These are phyloP conservation scores for Psittacula derbiana DNA, from an alignment of 2,797 vertebrate species.

Conservation along the genomic window DNA sequence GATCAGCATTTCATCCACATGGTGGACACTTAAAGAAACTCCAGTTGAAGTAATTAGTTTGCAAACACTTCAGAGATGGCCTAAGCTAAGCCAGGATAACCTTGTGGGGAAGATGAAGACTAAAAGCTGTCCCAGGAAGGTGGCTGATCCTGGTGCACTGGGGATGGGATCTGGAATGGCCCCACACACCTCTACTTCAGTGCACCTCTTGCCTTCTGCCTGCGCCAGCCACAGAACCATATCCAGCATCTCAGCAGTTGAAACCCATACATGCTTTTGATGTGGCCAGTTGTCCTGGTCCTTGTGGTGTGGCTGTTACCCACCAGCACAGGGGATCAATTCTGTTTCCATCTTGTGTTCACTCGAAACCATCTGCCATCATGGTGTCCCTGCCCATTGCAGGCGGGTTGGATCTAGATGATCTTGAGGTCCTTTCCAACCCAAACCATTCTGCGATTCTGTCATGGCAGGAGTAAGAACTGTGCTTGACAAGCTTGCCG, in stretches of 20 bases:
- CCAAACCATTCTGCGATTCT: background rate
- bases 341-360: background rate
- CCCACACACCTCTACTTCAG: accelerated
- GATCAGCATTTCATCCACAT: accelerated
- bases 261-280: background rate
- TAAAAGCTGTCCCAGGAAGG: background rate
- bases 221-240: background rate
- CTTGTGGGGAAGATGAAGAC: background rate
- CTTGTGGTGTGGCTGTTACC: accelerated
- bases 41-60: background rate
- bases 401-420: background rate
- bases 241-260: accelerated
- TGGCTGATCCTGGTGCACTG: accelerated
- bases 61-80: background rate
- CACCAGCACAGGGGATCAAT: accelerated
- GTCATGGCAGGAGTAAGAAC: background rate
- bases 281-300: accelerated
- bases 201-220: background rate
- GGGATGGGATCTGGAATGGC: background rate
- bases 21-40: background rate
- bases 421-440: background rate
- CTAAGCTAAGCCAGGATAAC: background rate
- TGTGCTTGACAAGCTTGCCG: accelerated
- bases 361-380: background rate
- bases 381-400: background rate